Percentiles rank a stretch among this genome's conserved stretches.
These are phyloP conservation scores for Sphaerodactylus townsendi DNA, from an alignment of 2,113 vertebrate species.

Conservation along the genomic window DNA sequence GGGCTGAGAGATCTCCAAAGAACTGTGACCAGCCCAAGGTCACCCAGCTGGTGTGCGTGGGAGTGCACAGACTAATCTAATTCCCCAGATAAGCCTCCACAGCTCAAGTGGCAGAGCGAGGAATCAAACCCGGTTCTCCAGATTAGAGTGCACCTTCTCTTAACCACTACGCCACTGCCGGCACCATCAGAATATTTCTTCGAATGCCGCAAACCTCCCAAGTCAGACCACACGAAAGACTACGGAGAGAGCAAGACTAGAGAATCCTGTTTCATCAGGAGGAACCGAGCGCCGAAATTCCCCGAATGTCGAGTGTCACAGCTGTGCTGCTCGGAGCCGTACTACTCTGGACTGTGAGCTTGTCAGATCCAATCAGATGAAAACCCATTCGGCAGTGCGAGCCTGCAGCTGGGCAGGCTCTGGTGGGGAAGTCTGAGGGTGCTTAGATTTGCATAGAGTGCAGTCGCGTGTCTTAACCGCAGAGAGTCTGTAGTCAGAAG, in stretches of 20 bases:
- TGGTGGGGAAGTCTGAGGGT: background rate
- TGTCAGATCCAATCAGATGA: conserved; percentile 64
- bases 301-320: conserved; percentile 38
- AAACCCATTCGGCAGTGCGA: background rate
- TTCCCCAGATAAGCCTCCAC: too few relatives aligned
- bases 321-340: conserved; percentile 55
- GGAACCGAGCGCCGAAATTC: background rate
- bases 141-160: too few relatives aligned
- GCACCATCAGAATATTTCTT: background rate
- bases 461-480: background rate
- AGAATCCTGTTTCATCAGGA: conserved; percentile 8
- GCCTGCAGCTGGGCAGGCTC: conserved; percentile 11
- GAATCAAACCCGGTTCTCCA: too few relatives aligned
- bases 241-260: background rate
- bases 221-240: background rate
- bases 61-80: too few relatives aligned
- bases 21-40: too few relatives aligned
- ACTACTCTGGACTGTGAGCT: conserved; percentile 35
- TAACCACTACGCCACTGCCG: too few relatives aligned
- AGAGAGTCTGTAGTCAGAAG: background rate
- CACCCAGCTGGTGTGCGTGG: too few relatives aligned
- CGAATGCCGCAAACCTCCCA: too few relatives aligned
- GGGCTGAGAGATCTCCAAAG: too few relatives aligned
- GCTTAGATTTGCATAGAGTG: background rate
- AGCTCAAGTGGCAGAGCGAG: too few relatives aligned